Evolutionary conservation across 2,888 invertebrate species (phyloP).

Genomic region (Scelioninae gen. 1): DNA sequence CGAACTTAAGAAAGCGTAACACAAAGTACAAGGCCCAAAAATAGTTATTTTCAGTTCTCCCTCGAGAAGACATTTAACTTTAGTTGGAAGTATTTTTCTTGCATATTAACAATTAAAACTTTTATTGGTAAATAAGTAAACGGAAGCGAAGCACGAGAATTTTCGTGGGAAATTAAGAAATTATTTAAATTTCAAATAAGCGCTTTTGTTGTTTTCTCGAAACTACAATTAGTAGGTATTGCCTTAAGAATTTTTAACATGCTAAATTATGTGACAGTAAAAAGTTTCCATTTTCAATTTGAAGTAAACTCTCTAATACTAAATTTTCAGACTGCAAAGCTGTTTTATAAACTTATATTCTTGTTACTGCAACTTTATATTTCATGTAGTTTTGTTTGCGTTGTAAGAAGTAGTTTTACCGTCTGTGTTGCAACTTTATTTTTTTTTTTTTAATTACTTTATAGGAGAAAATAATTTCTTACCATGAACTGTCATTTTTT

Average conservation of each 20-base stretch:
- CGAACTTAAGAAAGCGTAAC: background rate
- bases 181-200: slow-evolving; percentile 39
- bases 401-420: slow-evolving; percentile 25
- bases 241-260: slow-evolving; percentile 23
- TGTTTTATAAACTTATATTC: slow-evolving; percentile 39
- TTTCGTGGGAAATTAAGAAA: slow-evolving; percentile 19
- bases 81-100: slow-evolving; percentile 16
- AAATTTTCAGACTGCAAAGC: slow-evolving; percentile 25
- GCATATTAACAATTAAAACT: slow-evolving; percentile 23
- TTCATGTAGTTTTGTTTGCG: slow-evolving; percentile 29
- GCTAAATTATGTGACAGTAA: slow-evolving; percentile 17
- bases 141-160: slow-evolving; percentile 1
- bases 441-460: slow-evolving; percentile 5
- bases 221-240: slow-evolving; percentile 24
- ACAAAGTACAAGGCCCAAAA: background rate
- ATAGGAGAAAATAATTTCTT: slow-evolving; percentile 9
- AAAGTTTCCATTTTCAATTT: slow-evolving; percentile 38
- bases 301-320: slow-evolving; percentile 38
- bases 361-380: slow-evolving; percentile 40
- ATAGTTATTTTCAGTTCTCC: slow-evolving; percentile 4
- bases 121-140: slow-evolving; percentile 24
- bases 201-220: background rate
- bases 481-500: background rate
- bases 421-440: slow-evolving; percentile 5
- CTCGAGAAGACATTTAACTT: slow-evolving; percentile 15